Evolutionary conservation across 2,113 vertebrate species (phyloP).

Genomic region (Serinus canaria): DNA sequence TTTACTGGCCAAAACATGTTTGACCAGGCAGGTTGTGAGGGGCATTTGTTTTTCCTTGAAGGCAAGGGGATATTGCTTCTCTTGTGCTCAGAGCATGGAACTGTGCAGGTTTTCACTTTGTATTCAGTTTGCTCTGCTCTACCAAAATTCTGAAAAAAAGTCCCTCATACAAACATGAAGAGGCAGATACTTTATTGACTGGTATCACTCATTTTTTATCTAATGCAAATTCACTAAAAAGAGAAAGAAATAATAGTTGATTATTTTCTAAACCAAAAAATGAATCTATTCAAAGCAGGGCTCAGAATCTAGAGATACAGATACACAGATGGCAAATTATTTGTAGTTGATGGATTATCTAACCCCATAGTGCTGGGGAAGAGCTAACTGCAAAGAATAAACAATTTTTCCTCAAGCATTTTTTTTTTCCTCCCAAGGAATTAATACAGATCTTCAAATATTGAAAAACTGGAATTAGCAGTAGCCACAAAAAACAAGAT

Average conservation of each 20-base stretch:
- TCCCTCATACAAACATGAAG: background rate
- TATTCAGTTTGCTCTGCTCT: background rate
- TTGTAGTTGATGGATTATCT: background rate
- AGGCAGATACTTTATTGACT: background rate
- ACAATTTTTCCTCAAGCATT: background rate
- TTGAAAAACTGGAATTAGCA: background rate
- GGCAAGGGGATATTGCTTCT: background rate
- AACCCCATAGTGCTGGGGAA: background rate
- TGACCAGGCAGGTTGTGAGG: background rate
- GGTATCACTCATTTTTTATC: background rate
- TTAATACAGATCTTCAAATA: background rate
- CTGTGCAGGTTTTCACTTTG: background rate
- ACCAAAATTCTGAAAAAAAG: background rate
- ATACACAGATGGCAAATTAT: background rate
- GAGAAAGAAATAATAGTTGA: background rate
- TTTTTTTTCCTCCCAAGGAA: background rate
- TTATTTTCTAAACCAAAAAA: slow-evolving; percentile 22
- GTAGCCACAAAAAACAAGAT: background rate
- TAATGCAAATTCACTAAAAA: slow-evolving; percentile 5
- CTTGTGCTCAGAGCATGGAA: background rate
- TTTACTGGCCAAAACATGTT: background rate
- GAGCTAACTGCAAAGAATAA: background rate
- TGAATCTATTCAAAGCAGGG: background rate
- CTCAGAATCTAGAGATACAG: background rate
- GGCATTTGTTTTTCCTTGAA: background rate